A percentile compares a stretch with the other conserved stretches of the same genome.
Conservation (phyloP, 2,797 vertebrate genomes). For the Alauda arvensis region DNA sequence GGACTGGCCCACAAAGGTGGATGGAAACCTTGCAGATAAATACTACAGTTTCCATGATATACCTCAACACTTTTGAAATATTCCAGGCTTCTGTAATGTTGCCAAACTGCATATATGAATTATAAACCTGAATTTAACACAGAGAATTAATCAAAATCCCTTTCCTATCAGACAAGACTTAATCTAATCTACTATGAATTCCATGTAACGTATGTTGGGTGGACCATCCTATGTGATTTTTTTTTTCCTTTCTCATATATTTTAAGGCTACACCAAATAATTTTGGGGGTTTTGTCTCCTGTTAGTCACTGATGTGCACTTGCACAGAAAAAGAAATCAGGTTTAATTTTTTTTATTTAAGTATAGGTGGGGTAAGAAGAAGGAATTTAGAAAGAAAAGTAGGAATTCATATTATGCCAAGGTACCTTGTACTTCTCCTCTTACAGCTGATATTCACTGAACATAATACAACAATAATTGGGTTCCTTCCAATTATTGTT, state of each 20-base stretch:
- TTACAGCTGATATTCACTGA: neutral
- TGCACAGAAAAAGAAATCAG: neutral
- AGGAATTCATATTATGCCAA: neutral
- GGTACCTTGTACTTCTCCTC: neutral
- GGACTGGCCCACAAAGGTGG: fast-evolving
- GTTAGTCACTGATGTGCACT: neutral
- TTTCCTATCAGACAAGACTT: neutral
- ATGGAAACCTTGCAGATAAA: neutral
- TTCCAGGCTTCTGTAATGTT: neutral
- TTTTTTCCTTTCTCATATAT: neutral
- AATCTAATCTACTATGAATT: neutral
- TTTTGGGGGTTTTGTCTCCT: fast-evolving
- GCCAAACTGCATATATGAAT: neutral
- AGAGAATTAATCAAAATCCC: neutral
- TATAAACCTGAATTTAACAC: neutral
- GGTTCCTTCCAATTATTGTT: neutral
- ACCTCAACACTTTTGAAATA: neutral
- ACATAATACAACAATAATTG: too few relatives aligned
- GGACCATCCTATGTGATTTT: neutral
- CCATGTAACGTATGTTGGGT: neutral
- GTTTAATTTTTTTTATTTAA: neutral
- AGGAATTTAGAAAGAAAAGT: neutral
- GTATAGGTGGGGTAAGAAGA: neutral
- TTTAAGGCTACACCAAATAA: neutral
- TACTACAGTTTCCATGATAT: fast-evolving